phyloP scores from a whole-genome alignment of 2,888 invertebrate genomes.

The Laothoe populi region DNA sequence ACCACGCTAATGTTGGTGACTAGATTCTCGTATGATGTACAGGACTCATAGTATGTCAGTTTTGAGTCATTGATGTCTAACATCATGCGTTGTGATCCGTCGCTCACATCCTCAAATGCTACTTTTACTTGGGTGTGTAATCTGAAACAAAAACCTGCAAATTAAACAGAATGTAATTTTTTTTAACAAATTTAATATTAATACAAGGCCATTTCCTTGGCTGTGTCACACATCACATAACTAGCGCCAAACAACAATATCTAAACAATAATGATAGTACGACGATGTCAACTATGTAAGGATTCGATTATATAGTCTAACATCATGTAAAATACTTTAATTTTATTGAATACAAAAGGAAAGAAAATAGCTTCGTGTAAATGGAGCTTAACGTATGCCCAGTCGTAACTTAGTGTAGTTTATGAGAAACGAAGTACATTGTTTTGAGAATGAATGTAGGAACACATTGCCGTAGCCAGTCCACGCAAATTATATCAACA shows the following conservation, averaged over 20 bases:
- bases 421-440: constrained; percentile 15
- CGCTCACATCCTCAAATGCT: constrained; percentile 35
- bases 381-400: background rate
- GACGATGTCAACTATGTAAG: too few relatives aligned
- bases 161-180: background rate
- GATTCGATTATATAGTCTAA: too few relatives aligned
- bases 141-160: constrained; percentile 37
- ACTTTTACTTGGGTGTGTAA: constrained; percentile 21
- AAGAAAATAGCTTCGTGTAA: too few relatives aligned
- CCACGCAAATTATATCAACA: too few relatives aligned
- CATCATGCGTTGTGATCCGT: constrained; percentile 51
- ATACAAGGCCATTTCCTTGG: background rate
- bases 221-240: too few relatives aligned
- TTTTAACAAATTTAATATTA: background rate
- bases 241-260: too few relatives aligned
- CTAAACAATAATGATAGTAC: too few relatives aligned
- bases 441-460: background rate
- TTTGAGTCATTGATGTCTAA: constrained; percentile 51
- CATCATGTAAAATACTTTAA: too few relatives aligned
- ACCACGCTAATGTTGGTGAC: constrained; percentile 13
- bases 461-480: too few relatives aligned
- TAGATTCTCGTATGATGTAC: constrained; percentile 42
- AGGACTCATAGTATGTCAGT: constrained; percentile 49
- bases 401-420: constrained; percentile 25
- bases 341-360: too few relatives aligned